phyloP scores from a whole-genome alignment of 2,113 vertebrate species.

The Prunella fulvescens region DNA sequence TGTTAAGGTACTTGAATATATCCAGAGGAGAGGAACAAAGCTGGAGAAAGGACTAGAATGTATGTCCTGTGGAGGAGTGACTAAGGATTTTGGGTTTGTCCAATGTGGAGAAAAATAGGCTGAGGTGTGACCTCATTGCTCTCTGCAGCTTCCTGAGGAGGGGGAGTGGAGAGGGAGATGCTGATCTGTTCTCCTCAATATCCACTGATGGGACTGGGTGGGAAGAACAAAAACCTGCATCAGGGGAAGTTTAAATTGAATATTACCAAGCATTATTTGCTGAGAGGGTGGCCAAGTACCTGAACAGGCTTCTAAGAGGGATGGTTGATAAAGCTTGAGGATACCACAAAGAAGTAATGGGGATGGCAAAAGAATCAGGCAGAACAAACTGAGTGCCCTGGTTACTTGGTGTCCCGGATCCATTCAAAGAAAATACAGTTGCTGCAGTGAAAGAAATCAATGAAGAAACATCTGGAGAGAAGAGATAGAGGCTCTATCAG shows the following conservation, averaged over 20 bases:
- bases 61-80: fast-evolving
- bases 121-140: not conserved
- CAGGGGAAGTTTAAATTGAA: not conserved
- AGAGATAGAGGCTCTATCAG: not conserved
- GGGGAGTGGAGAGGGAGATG: not conserved
- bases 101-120: not conserved
- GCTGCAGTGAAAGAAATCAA: not conserved
- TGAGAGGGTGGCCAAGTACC: not conserved
- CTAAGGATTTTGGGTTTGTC: not conserved
- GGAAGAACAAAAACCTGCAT: not conserved
- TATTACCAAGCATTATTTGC: not conserved
- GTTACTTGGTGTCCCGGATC: not conserved
- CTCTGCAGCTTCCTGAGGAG: not conserved
- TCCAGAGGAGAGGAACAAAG: not conserved
- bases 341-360: not conserved
- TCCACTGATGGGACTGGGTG: fast-evolving
- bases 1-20: fast-evolving
- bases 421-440: not conserved
- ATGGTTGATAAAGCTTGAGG: not conserved
- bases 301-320: not conserved
- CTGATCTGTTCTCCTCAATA: not conserved
- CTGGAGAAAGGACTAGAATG: not conserved
- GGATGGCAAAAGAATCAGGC: not conserved
- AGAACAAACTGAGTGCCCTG: not conserved
- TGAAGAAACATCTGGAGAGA: not conserved